Evolutionary conservation across 92 coral and sea anemone species (phyloP), one percentile per base, ranked within the genome.

Genomic region (Zoanthus solanderi): DNA sequence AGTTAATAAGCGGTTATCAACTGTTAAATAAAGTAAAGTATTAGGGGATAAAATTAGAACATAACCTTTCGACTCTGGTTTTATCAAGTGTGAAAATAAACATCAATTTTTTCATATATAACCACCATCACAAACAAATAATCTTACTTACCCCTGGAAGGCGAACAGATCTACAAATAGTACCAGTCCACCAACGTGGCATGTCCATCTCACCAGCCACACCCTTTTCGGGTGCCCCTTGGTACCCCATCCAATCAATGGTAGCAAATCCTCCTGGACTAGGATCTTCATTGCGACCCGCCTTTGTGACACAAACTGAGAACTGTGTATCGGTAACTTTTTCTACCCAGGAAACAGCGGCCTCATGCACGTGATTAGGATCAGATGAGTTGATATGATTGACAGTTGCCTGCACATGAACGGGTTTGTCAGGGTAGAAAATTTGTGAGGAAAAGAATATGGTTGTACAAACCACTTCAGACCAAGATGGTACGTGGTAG

Each of bases 351-450:
- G 90, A 56, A 28, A 87, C 94, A 69, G 73, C 84, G 15, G 94
- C 94, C 72, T 92, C 94, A 85, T 92, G 94, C 11, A 92, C 94
- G 50, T 75, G 90, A 79, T 48, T 42, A 65, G 90, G 80, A 78
- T 92, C 81, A 37, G 94, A 89, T 23, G 89, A 80, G 85, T 92
- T 92, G 32, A 71, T 79, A 88, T 94, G 96, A 84, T 92, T 94
- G 78, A 92, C 95, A 32, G 95, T 87, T 28, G 90, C 87, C 68
- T 94, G 97, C 50, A 94, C 83, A 84, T 88, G 97, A 15, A 94
- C 93, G 34, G 90, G 93, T 86, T 90, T 92, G 79, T 94, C 95
- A 6, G 97, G 97, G 85, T 94, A 94, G 69, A 94, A 94, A 11
- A 90, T 84, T 45, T 79, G 89, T 1, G 95, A 92, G 28, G 31